Evolutionary conservation across 2,888 invertebrate genomes (phyloP).

Genomic region (Chironomus riparius): DNA sequence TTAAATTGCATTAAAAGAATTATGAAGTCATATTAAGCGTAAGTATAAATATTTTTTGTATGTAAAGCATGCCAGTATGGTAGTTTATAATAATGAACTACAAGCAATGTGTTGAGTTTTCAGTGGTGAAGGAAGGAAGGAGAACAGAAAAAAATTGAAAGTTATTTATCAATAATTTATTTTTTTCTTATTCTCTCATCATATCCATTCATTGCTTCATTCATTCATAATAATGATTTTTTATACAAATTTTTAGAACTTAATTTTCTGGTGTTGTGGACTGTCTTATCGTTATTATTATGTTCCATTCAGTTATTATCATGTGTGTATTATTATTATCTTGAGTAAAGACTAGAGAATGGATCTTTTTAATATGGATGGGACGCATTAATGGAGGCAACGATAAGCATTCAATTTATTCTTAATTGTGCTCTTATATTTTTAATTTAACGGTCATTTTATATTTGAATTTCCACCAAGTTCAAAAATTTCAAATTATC

Average conservation of each 20-base stretch:
- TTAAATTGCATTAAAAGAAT: slow-evolving; percentile 25
- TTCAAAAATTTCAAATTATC: too few relatives aligned
- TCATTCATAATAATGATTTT: background rate
- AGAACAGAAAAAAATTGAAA: background rate
- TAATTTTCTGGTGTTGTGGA: background rate
- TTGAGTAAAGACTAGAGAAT: too few relatives aligned
- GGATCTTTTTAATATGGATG: too few relatives aligned
- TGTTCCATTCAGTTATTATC: background rate
- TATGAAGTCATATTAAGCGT: slow-evolving; percentile 4
- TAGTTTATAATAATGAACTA: background rate
- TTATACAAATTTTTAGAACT: background rate
- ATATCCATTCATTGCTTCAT: background rate
- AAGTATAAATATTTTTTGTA: background rate
- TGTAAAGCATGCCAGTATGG: background rate
- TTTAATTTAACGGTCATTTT: too few relatives aligned
- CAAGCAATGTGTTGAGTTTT: background rate
- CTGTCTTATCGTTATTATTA: background rate
- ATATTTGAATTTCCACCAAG: too few relatives aligned
- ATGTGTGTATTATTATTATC: background rate
- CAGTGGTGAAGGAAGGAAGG: background rate
- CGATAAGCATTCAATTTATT: too few relatives aligned
- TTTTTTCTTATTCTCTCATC: background rate
- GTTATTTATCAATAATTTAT: background rate
- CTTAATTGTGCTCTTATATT: too few relatives aligned
- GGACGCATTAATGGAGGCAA: too few relatives aligned